Evolutionary conservation across 2,797 vertebrate species (phyloP).

Genomic region (Cynodonichthys magdalenae): DNA sequence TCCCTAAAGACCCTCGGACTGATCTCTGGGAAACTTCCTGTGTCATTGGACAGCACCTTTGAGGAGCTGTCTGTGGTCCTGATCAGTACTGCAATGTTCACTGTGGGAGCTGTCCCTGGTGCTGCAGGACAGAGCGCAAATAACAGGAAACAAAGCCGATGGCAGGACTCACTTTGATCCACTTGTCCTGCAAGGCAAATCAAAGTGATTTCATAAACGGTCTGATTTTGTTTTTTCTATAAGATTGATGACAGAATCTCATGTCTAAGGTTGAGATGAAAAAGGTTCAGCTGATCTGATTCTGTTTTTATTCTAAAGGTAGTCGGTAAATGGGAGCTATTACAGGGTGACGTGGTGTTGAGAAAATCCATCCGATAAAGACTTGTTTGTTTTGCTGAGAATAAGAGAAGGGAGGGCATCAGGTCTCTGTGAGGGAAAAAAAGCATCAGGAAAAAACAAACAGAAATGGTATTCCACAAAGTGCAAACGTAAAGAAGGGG

Average conservation of each 20-base stretch:
- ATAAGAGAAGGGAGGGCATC: conserved; percentile 15
- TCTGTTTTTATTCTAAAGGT: conserved; percentile 41
- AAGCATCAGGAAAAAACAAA: conserved; percentile 6
- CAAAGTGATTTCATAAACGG: conserved; percentile 10
- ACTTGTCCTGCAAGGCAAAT: conserved; percentile 25
- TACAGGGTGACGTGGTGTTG: conserved; percentile 41
- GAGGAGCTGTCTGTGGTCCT: conserved; percentile 57
- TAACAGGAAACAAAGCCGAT: conserved; percentile 6
- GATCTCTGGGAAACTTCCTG: conserved; percentile 9
- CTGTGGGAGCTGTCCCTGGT: conserved; percentile 50
- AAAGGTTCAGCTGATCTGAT: conserved; percentile 3
- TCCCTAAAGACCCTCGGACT: conserved; percentile 15
- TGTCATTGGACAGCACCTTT: conserved; percentile 2
- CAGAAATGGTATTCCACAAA: conserved; percentile 13
- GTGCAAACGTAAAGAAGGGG: neutral
- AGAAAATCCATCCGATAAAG: conserved; percentile 47
- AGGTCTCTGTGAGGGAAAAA: conserved; percentile 29
- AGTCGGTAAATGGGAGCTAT: conserved; percentile 41
- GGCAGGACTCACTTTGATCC: conserved; percentile 6
- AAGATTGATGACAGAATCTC: neutral
- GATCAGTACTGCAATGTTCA: conserved; percentile 17
- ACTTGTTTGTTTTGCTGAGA: conserved; percentile 47
- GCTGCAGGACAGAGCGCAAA: conserved; percentile 14
- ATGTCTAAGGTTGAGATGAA: neutral
- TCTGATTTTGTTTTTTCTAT: conserved; percentile 2